These are phyloP conservation scores for Myripristis jacobus DNA, from an alignment of 2,797 vertebrate genomes.

Conservation along the genomic window DNA sequence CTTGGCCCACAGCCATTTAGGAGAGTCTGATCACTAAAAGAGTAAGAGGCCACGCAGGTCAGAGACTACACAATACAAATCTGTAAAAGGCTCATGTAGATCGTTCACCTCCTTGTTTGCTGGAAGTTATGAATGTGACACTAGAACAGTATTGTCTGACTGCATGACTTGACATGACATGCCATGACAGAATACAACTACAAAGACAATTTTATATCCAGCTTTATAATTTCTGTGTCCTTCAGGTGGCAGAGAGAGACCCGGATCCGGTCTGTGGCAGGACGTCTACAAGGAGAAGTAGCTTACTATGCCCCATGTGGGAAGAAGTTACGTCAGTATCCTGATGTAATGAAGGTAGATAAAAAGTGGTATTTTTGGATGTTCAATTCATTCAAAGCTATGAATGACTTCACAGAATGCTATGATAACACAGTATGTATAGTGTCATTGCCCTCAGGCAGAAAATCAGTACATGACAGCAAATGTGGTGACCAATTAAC, in stretches of 20 bases:
- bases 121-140: constrained; percentile 2
- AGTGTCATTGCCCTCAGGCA: not conserved
- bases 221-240: constrained; percentile 18
- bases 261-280: constrained; percentile 88
- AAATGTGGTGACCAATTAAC: not conserved
- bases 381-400: constrained; percentile 7
- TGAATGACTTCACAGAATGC: constrained; percentile 4
- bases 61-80: constrained; percentile 15
- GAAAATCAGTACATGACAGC: not conserved
- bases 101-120: constrained; percentile 11
- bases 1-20: constrained; percentile 46
- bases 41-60: constrained; percentile 27
- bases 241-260: constrained; percentile 96
- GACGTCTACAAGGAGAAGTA: constrained; percentile 92
- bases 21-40: constrained; percentile 39
- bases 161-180: not conserved
- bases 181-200: not conserved
- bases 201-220: not conserved
- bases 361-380: not conserved
- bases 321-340: constrained; percentile 95
- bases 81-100: constrained; percentile 39
- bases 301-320: constrained; percentile 95
- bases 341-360: constrained; percentile 94
- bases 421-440: constrained; percentile 3
- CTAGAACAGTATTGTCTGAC: not conserved